A percentile compares a stretch with the other conserved stretches of the same genome.
Conservation (phyloP, 2,113 vertebrate genomes). For the Microcebus murinus region DNA sequence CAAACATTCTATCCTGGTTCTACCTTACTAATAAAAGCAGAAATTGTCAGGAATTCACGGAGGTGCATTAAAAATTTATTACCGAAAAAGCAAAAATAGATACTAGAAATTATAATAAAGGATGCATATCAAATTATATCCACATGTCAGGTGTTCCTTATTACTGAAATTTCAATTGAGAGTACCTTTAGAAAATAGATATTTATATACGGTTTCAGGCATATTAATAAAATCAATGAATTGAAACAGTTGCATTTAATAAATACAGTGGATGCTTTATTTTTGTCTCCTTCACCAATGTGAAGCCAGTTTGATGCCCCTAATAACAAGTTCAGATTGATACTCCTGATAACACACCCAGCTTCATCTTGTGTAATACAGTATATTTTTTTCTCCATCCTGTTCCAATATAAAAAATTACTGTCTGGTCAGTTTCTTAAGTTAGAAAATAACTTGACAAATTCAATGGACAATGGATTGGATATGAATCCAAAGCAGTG, state of each 20-base stretch:
- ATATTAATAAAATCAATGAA: neutral
- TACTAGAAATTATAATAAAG: neutral
- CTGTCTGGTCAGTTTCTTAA: neutral
- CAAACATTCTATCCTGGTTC: neutral
- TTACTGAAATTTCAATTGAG: neutral
- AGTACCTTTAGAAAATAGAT: neutral
- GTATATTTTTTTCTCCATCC: neutral
- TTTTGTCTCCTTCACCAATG: neutral
- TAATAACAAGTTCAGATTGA: neutral
- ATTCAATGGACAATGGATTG: neutral
- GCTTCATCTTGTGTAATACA: neutral
- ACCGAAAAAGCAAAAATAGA: neutral
- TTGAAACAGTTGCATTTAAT: neutral
- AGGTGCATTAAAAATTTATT: neutral
- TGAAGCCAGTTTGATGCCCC: neutral
- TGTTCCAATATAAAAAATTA: neutral
- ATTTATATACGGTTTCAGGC: neutral
- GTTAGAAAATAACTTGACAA: neutral
- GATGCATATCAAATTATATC: neutral
- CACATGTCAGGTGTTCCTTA: neutral
- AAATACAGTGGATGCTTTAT: neutral
- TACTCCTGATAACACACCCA: neutral
- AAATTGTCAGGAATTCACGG: neutral
- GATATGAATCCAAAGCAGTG: neutral
- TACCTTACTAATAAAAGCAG: neutral